Percentiles rank a stretch among this genome's conserved stretches.
phyloP scores from a whole-genome alignment of 1,140 invertebrate genomes.

The Brachionus plicatilis region DNA sequence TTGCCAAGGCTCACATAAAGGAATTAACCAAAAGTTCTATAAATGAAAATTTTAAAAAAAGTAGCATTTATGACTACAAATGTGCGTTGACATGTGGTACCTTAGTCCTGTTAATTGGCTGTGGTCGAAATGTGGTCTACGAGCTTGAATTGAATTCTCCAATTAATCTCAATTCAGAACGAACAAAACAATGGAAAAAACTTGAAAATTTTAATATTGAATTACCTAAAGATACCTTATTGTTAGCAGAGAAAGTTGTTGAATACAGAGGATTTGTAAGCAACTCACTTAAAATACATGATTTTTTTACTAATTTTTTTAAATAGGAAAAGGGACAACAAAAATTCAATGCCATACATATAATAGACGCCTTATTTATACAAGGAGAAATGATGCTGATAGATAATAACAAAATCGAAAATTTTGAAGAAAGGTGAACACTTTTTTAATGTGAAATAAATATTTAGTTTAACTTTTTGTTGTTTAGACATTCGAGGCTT shows the following conservation, averaged over 20 bases:
- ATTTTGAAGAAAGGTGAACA: conserved; percentile 7
- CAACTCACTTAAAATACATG: neutral
- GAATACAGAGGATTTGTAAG: neutral
- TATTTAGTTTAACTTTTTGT: neutral
- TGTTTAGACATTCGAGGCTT: neutral
- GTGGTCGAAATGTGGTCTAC: conserved; percentile 15
- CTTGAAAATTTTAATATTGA: conserved; percentile 35
- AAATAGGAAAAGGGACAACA: neutral
- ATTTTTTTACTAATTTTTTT: neutral
- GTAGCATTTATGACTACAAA: conserved; percentile 31
- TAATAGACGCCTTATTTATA: conserved; percentile 38
- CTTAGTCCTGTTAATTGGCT: conserved; percentile 1
- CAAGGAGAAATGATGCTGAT: conserved; percentile 28
- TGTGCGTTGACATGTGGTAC: neutral
- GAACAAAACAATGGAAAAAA: neutral
- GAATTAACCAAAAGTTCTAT: neutral
- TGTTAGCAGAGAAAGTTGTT: conserved; percentile 14
- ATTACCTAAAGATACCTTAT: conserved; percentile 20
- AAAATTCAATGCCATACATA: conserved; percentile 9
- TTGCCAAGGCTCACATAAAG: neutral
- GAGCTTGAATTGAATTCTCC: neutral
- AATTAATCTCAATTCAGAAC: neutral
- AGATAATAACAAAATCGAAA: neutral
- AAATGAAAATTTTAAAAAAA: conserved; percentile 28
- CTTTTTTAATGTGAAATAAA: neutral